phyloP scores from a whole-genome alignment of 2,113 vertebrate species.

The Acanthochromis polyacanthus region DNA sequence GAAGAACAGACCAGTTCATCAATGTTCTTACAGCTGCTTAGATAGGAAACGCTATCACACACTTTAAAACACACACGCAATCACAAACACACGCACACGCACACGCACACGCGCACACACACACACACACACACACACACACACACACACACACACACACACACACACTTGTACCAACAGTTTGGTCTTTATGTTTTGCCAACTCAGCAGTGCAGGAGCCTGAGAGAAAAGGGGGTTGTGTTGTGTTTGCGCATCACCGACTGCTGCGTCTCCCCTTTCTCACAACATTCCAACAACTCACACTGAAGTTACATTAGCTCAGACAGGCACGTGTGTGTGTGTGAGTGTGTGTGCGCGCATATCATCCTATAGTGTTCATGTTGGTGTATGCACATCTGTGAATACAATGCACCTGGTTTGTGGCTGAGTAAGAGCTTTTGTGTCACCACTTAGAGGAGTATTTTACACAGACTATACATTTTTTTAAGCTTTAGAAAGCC shows the following conservation, averaged over 20 bases:
- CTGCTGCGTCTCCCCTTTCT: conserved; percentile 39
- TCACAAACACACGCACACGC: not conserved
- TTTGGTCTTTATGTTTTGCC: conserved; percentile 56
- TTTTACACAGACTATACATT: not conserved
- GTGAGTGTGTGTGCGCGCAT: not conserved
- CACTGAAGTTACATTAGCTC: conserved; percentile 35
- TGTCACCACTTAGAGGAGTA: not conserved
- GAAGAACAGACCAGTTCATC: not conserved
- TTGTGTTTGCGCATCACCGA: not conserved
- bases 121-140: not conserved
- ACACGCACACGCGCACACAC: not conserved
- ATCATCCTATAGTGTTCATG: conserved; percentile 3
- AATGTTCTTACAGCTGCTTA: conserved; percentile 31
- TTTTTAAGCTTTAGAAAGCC: not conserved
- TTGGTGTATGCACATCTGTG: not conserved
- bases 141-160: not conserved
- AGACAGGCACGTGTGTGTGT: not conserved
- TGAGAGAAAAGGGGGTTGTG: conserved; percentile 13
- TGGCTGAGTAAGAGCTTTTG: conserved; percentile 19
- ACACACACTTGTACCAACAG: conserved; percentile 10
- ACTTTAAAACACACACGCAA: not conserved
- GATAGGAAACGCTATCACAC: conserved; percentile 16
- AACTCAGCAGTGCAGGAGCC: conserved; percentile 55
- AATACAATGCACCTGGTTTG: conserved; percentile 14
- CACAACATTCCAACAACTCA: conserved; percentile 38